Percentiles rank a stretch among this genome's conserved stretches.
These are phyloP conservation scores for Urocolius indicus DNA, from an alignment of 2,113 vertebrate species.

Conservation along the genomic window DNA sequence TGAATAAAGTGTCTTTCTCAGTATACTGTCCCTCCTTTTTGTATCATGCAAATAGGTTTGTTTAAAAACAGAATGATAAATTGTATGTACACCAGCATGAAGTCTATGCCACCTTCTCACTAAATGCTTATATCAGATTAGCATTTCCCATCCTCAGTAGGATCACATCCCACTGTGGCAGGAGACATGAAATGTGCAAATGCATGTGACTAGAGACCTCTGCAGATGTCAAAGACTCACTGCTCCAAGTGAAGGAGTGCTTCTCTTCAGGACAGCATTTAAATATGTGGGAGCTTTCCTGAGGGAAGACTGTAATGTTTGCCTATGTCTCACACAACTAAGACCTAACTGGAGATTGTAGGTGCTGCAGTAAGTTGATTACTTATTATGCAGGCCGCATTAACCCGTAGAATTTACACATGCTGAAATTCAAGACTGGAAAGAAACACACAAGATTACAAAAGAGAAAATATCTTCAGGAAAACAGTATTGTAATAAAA, in stretches of 20 bases:
- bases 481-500: not conserved
- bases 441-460: not conserved
- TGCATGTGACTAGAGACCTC: rapidly evolving
- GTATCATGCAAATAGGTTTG: not conserved
- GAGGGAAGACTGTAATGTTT: not conserved
- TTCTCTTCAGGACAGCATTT: not conserved
- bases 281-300: not conserved
- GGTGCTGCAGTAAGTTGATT: not conserved
- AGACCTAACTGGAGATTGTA: not conserved
- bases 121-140: not conserved
- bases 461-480: not conserved
- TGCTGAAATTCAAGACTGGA: not conserved
- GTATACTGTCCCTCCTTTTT: not conserved
- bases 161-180: not conserved
- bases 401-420: not conserved
- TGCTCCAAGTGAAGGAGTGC: not conserved
- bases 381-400: not conserved
- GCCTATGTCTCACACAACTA: not conserved
- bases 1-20: not conserved
- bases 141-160: not conserved
- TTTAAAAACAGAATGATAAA: not conserved
- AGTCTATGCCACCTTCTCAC: not conserved
- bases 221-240: not conserved
- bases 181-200: not conserved
- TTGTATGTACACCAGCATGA: not conserved